These are phyloP conservation scores for Phenacoccus solenopsis DNA, from an alignment of 1,140 invertebrate genomes.

Conservation along the genomic window DNA sequence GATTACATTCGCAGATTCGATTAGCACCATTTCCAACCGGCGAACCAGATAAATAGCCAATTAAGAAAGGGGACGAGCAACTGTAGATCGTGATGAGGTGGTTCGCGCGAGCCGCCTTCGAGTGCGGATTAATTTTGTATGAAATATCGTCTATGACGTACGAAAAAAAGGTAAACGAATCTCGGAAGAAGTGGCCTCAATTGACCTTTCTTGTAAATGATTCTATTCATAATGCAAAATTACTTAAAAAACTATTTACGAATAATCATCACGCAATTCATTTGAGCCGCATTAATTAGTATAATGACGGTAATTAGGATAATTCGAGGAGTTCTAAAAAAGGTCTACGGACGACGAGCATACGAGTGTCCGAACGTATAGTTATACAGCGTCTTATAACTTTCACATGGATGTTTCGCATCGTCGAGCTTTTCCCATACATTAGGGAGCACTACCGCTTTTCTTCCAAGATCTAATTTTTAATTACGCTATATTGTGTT, in stretches of 20 bases:
- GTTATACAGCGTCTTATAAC: conserved; percentile 8
- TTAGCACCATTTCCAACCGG: too few relatives aligned
- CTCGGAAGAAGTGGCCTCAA: too few relatives aligned
- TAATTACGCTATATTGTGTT: too few relatives aligned
- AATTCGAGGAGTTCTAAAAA: neutral
- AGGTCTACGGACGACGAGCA: neutral
- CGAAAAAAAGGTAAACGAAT: too few relatives aligned
- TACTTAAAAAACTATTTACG: neutral
- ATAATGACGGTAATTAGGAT: conserved; percentile 6
- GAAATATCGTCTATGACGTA: too few relatives aligned
- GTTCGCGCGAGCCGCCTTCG: too few relatives aligned
- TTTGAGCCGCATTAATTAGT: neutral
- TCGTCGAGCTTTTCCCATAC: conserved; percentile 3
- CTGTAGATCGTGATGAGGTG: too few relatives aligned
- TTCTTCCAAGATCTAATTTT: neutral
- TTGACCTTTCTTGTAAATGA: neutral
- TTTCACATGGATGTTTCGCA: conserved; percentile 10
- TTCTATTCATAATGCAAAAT: neutral
- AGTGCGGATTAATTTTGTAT: too few relatives aligned
- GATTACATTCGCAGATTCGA: too few relatives aligned
- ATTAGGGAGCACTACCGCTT: neutral
- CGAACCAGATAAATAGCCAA: too few relatives aligned
- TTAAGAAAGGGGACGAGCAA: too few relatives aligned
- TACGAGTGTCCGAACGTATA: neutral
- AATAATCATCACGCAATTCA: neutral